Evolutionary conservation across 2,888 invertebrate genomes (phyloP), one percentile per base, ranked within the genome.

Genomic region (Microdon myrmicae): DNA sequence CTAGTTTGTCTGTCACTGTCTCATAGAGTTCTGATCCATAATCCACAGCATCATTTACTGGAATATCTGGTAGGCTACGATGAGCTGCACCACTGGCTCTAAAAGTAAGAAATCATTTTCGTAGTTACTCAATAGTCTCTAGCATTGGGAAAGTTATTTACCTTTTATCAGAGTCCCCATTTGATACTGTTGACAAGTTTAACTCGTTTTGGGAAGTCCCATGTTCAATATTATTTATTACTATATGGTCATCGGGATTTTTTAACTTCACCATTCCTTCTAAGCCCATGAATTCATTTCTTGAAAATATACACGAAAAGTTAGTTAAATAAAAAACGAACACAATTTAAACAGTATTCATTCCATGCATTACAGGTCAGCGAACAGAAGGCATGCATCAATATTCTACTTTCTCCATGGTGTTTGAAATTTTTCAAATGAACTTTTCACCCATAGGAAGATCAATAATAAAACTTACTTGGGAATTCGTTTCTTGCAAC

Each of bases 1-100:
- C 76, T 69, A 81, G 77, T 76, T 84, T 82, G 68, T 85, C 85
- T 38, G 87, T 87, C 9, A 93, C 90, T 4, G 92, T 93, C 23
- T 92, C 93, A 76, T 93, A 93, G 61, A 92, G 83, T 74, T 92
- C 93, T 0, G 92, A 93, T 5, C 88, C 87, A 35, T 90, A 90
- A 77, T 93, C 92, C 7, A 68, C 69, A 70, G 84, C 83, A 71
- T 87, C 86, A 22, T 87, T 87, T 17, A 88, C 85, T 5, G 92
- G 90, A 72, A 93, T 91, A 76, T 93, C 93, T 16, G 93, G 93
- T 67, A 93, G 82, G 80, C 93, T 92, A 71, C 92, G 82, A 73
- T 91, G 89, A 2, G 68, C 87, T 16, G 83, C 80, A 25, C 79
- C 79, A 45, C 79, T 77, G 4, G 81, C 76, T 68, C 81, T 82